Evolutionary conservation across 1,140 invertebrate genomes (phyloP), one percentile per base, ranked within the genome.

Genomic region (Phocides pigmalion): DNA sequence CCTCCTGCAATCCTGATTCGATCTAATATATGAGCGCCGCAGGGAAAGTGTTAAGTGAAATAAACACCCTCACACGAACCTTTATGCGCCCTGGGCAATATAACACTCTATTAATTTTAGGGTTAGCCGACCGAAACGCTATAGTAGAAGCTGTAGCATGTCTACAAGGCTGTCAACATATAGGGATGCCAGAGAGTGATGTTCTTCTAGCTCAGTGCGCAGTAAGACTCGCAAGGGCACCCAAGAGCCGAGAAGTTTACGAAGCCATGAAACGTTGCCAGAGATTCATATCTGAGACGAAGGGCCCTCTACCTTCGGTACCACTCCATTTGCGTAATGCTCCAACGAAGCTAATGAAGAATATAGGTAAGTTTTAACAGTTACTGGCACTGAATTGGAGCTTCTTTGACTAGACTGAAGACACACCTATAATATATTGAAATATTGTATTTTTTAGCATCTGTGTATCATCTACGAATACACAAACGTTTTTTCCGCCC

Each of bases 171-270:
- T 97, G 96, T 76, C 95, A 97, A 88, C 93, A 96, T 62, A 92
- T 98, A 16, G 96, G 96, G 12, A 95, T 95, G 95, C 96, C 96
- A 0, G 96, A 97, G 74, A 95, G 95, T 82, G 95, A 96, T 84
- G 94, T 97, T 9, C 81, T 96, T 20, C 83, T 98, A 9, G 95
- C 95, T 2, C 96, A 97, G 77, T 96, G 95, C 74, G 95, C 94
- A 16, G 94, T 95, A 15, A 95, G 97, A 82, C 86, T 97, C 14
- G 95, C 96, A 0, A 91, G 95, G 74, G 95, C 96, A 11, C 94
- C 95, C 5, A 97, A 97, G 83, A 96, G 95, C 9, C 88, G 92
- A 39, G 93, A 96, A 72, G 94, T 95, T 44, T 95, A 96, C 77
- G 72, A 92, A 61, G 95, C 96, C 1, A 92, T 96, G 69, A 92